Base-by-base conservation (phyloP, 1,140 invertebrate genomes). In the Camponotus vicinus region DNA sequence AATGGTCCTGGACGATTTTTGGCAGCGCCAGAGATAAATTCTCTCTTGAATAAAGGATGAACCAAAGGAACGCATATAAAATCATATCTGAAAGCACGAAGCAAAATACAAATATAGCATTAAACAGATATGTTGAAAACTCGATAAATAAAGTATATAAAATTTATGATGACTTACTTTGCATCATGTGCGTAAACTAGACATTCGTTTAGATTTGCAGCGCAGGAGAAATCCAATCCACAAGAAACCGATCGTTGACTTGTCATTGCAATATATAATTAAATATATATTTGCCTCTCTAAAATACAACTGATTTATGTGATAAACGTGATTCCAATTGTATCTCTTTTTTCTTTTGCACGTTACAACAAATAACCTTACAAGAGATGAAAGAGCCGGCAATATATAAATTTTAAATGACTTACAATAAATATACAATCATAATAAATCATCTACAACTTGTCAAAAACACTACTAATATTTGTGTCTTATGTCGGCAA, bases 11-110 rank as follows among this genome's bases (percentile, higher is more conserved):
- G 70, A 67, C 96, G 92, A 69, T 95, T 86, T 90, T 96, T 96
- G 34, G 95, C 94, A 85, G 92, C 93, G 27, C 96, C 96, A 85
- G 92, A 92, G 7, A 96, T 90, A 92, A 97, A 96, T 93, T 97
- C 97, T 90, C 96, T 92, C 85, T 95, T 96, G 76, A 95, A 96
- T 52, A 96, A 92, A 27, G 96, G 97, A 94, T 97, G 96, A 4
- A 96, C 95, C 71, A 97, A 94, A 27, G 97, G 96, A 21, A 95
- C 88, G 69, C 96, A 96, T 49, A 97, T 93, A 94, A 97, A 97
- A 75, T 96, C 96, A 95, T 95, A 97, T 79, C 97, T 97, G 27
- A 93, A 93, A 89, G 70, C 27, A 9, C 57, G 21, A 71, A 86
- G 49, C 86, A 83, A 45, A 86, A n/a, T 49, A 18, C 18, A 70